Base-by-base conservation (phyloP, 2,797 vertebrate species). In the Leptoclinus maculatus region DNA sequence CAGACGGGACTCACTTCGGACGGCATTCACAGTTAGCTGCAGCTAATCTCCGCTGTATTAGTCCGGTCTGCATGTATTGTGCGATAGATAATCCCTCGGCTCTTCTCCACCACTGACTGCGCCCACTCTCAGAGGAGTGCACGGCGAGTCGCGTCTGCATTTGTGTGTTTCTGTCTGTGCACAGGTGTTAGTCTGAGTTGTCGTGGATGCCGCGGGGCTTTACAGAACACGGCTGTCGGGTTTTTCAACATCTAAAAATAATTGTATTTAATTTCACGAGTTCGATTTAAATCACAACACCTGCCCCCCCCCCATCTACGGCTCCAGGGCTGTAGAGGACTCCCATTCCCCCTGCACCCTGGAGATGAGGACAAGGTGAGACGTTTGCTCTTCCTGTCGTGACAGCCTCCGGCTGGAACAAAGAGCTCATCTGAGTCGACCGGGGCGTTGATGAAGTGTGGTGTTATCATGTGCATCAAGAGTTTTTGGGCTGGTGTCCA, bases 371-470 rank as follows among this genome's bases (percentile, higher is more conserved):
- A 84, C 78, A 73, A 72, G 82, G 34, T 17, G 1, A 53, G 83
- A 80, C 74, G 0, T 71, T 76, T 39, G 54, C 69, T 80, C 57
- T 82, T 84, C 82, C 80, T 64, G 79, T 74, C 69, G 53, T 38
- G 80, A 57, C 59, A 23, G 85, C 83, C 79, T 76, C 71, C 32
- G 72, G 78, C 63, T 13, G 58, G 76, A 83, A 79, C 75, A 78
- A 81, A 74, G 57, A 69, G 59, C 67, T 79, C 69, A 85, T 85
- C 64, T 16, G 71, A 88, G 67, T 69, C 2, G 41, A 87, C 80
- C 36, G n/a, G 57, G 57, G 70, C 74, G 86, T 77, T 82, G 87
- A 87, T 88, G 80, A 85, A 83, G 75, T 85, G 88, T 71, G 16
- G 23, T 80, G 66, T 83, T 68, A 87, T 88, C 80, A 72, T 72